Conservation (phyloP, 2,888 invertebrate genomes). For the Auanema sp. region DNA sequence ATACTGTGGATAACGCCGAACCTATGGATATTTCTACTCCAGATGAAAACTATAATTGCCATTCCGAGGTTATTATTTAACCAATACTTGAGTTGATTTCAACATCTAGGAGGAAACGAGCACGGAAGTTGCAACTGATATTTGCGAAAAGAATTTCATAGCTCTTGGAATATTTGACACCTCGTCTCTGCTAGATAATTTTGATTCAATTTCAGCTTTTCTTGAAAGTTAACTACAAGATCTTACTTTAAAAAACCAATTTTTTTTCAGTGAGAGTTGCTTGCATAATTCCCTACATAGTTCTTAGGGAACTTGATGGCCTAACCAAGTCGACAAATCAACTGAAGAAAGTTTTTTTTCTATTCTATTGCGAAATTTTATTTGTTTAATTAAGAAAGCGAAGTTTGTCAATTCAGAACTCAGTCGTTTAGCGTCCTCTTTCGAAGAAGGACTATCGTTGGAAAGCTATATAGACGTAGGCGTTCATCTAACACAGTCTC, state of each 20-base stretch:
- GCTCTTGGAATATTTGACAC: slow-evolving; percentile 9
- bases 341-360: background rate
- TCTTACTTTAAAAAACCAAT: background rate
- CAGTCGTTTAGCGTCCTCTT: no score
- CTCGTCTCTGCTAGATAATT: background rate
- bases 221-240: background rate
- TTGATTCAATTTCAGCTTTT: background rate
- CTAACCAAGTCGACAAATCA: slow-evolving; percentile 6
- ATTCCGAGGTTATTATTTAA: no score
- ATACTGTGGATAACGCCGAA: no score
- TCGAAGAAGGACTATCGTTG: background rate
- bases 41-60: no score
- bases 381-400: slow-evolving; percentile 1
- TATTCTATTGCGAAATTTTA: no score
- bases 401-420: slow-evolving; percentile 1
- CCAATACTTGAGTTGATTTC: no score
- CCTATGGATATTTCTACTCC: no score
- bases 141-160: no score
- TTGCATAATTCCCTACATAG: slow-evolving; percentile 7
- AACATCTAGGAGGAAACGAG: no score
- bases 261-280: slow-evolving; percentile 1
- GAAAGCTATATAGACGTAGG: slow-evolving; percentile 12
- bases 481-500: background rate
- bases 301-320: slow-evolving; percentile 10
- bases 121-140: no score